These are phyloP conservation scores for Caiman crocodilus DNA, from an alignment of 2,797 vertebrate species.

Conservation along the genomic window DNA sequence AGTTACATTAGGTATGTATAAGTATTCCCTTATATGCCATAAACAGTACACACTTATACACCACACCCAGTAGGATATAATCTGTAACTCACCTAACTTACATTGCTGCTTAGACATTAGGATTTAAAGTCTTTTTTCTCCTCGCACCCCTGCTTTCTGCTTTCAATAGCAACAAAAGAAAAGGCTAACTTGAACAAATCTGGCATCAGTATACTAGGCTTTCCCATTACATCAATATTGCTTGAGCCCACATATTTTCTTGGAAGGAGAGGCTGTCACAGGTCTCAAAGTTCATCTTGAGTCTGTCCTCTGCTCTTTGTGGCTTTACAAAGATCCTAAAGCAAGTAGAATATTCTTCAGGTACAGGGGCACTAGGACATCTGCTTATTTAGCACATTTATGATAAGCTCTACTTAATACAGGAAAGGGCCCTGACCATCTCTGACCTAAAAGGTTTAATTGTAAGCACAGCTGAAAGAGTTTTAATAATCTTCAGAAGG, in stretches of 20 bases:
- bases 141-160: not conserved
- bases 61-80: not conserved
- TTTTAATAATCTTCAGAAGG: not conserved
- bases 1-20: not conserved
- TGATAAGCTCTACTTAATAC: not conserved
- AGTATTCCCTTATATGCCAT: not conserved
- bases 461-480: not conserved
- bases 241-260: not conserved
- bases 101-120: not conserved
- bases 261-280: not conserved
- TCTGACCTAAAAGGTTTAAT: not conserved
- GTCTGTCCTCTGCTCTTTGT: not conserved
- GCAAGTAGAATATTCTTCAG: not conserved
- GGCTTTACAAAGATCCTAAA: not conserved
- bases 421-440: not conserved
- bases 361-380: not conserved
- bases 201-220: not conserved
- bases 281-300: not conserved
- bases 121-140: not conserved
- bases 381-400: not conserved
- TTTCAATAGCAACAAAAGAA: not conserved
- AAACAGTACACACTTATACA: not conserved
- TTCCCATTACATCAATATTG: not conserved
- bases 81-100: not conserved
- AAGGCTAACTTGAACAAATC: not conserved